A percentile compares a stretch with the other conserved stretches of the same genome.
Conservation (phyloP, 1,140 invertebrate species). For the Chironomus striatipennis region DNA sequence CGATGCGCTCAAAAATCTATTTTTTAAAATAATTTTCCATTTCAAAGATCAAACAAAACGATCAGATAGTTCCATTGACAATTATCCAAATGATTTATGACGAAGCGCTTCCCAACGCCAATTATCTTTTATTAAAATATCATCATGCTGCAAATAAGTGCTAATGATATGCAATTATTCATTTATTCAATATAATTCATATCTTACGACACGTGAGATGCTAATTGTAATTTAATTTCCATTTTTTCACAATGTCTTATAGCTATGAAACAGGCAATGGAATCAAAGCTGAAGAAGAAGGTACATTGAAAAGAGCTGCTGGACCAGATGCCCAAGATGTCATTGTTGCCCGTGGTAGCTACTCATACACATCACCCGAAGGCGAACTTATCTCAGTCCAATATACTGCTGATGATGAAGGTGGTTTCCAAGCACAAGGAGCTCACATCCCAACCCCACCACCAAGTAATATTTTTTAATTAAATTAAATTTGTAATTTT, state of each 20-base stretch:
- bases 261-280: conserved; percentile 70
- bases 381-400: conserved; percentile 64
- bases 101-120: no score
- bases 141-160: no score
- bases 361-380: conserved; percentile 72
- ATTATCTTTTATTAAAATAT: no score
- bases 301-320: conserved; percentile 52
- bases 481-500: background rate
- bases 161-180: no score
- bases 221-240: no score
- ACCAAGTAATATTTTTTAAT: conserved; percentile 39
- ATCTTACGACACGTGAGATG: no score
- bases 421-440: conserved; percentile 60
- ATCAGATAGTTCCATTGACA: no score
- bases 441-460: conserved; percentile 64
- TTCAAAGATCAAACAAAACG: no score
- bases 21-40: no score
- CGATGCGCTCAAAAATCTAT: no score
- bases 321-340: conserved; percentile 50
- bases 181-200: no score
- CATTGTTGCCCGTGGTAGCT: conserved; percentile 60
- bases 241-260: conserved; percentile 24
- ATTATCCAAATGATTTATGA: no score
- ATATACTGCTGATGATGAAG: conserved; percentile 71
- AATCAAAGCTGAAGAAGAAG: conserved; percentile 57